Percentiles rank a stretch among this genome's conserved stretches.
Conservation (phyloP, 2,797 vertebrate genomes). For the Eurystomus glaucurus region DNA sequence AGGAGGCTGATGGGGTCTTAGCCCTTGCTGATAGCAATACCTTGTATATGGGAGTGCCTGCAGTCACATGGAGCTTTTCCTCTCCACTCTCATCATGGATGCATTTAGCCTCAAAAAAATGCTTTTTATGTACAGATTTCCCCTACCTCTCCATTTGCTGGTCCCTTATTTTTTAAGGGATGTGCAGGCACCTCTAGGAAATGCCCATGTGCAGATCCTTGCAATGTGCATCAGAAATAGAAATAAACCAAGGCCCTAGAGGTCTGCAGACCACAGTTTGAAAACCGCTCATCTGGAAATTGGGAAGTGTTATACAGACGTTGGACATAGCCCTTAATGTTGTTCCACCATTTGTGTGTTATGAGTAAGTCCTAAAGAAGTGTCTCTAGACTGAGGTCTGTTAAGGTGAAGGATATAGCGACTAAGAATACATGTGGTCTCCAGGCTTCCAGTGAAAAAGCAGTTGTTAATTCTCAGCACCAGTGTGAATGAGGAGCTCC, state of each 20-base stretch:
- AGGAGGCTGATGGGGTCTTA: constrained; percentile 48
- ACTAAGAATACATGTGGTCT: not conserved
- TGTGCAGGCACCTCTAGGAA: not conserved
- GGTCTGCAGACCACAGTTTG: not conserved
- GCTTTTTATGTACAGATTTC: not conserved
- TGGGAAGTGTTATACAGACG: not conserved
- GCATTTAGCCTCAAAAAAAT: not conserved
- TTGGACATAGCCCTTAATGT: not conserved
- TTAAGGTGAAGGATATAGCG: not conserved
- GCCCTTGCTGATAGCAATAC: constrained; percentile 22
- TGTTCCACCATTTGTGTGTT: not conserved
- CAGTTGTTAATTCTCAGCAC: not conserved
- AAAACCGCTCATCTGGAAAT: not conserved
- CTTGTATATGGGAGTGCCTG: not conserved
- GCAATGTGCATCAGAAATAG: not conserved
- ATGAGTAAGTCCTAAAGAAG: not conserved
- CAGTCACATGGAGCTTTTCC: not conserved
- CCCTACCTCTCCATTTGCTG: not conserved
- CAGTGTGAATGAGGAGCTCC: not conserved
- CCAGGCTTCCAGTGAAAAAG: not conserved
- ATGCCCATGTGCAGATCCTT: not conserved
- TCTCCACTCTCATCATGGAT: not conserved
- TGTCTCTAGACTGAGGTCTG: not conserved
- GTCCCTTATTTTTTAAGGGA: not conserved
- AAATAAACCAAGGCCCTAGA: not conserved